Conservation (phyloP, 2,797 vertebrate species). For the Anguilla megastoma region DNA sequence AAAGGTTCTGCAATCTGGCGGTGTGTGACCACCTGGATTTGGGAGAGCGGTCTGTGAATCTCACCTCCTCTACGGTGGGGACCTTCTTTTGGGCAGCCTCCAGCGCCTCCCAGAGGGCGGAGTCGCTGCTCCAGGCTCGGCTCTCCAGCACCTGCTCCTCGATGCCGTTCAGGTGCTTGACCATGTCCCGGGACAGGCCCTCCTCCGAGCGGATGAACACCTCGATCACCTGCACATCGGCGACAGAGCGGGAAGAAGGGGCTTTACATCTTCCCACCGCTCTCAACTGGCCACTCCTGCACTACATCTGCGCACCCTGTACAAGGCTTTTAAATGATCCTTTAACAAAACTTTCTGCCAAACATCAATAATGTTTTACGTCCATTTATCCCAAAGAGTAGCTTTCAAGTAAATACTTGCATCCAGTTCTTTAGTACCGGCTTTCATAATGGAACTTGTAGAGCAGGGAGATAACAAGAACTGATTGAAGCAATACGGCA, state of each 20-base stretch:
- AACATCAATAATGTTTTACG: neutral
- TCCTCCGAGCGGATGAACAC: constrained; percentile 96
- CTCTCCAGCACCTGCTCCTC: constrained; percentile 96
- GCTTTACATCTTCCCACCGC: neutral
- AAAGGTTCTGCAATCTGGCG: neutral
- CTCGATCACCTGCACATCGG: constrained; percentile 85
- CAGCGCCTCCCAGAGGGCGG: constrained; percentile 85
- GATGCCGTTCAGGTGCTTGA: constrained; percentile 93
- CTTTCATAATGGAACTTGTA: neutral
- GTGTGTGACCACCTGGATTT: neutral
- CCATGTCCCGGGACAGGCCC: constrained; percentile 94
- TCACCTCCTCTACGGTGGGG: constrained; percentile 93
- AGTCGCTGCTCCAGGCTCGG: constrained; percentile 83
- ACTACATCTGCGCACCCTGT: neutral
- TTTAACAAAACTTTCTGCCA: no score
- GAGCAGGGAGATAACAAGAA: neutral
- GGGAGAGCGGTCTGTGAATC: constrained; percentile 32
- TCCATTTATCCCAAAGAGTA: neutral
- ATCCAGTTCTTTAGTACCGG: neutral
- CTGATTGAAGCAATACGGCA: neutral
- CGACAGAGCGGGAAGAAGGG: neutral
- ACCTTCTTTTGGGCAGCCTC: constrained; percentile 77
- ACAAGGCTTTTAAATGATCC: neutral
- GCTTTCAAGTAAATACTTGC: neutral
- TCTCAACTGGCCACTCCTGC: neutral